These are phyloP conservation scores for Petromus typicus DNA, from an alignment of 2,113 vertebrate species.

Conservation along the genomic window DNA sequence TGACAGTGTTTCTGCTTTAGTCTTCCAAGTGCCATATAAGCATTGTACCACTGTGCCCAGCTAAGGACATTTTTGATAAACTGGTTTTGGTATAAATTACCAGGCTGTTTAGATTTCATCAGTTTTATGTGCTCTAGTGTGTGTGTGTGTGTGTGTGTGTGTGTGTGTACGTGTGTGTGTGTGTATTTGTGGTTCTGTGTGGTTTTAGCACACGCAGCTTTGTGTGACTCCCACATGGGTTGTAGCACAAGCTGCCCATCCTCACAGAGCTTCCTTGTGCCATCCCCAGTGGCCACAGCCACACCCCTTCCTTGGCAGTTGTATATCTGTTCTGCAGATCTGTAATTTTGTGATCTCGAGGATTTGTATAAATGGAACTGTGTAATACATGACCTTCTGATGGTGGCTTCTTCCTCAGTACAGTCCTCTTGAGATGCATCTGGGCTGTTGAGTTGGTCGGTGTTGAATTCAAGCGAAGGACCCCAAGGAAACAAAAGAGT, in stretches of 20 bases:
- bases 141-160: no score
- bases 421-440: background rate
- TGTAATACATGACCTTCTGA: background rate
- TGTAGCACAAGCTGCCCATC: background rate
- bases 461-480: background rate
- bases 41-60: background rate
- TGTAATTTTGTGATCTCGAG: background rate
- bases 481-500: background rate
- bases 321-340: background rate
- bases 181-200: background rate
- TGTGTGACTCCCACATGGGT: accelerated
- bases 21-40: background rate
- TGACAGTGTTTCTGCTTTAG: background rate
- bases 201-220: background rate
- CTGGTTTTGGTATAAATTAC: background rate
- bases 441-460: background rate
- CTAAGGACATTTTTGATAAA: background rate
- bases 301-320: background rate
- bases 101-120: background rate
- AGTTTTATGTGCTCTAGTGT: accelerated
- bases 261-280: background rate
- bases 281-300: accelerated
- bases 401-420: background rate
- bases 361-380: background rate
- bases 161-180: accelerated